phyloP scores from a whole-genome alignment of 2,888 invertebrate species.

The Amblyteles armatorius region DNA sequence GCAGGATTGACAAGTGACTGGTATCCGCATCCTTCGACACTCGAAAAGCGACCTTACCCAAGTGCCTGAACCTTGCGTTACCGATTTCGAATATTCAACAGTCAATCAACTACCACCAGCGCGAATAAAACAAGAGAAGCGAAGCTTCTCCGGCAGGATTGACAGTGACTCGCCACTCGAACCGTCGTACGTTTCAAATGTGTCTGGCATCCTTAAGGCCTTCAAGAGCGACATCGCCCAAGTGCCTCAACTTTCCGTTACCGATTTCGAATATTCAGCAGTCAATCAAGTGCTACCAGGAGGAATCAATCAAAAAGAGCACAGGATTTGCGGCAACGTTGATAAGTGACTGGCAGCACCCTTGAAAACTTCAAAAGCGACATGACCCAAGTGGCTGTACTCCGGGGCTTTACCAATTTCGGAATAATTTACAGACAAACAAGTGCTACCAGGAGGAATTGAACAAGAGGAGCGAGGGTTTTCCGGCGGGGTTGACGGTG shows the following conservation, averaged over 20 bases:
- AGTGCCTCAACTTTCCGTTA: not conserved
- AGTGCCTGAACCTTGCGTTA: not conserved
- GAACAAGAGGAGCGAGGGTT: not conserved
- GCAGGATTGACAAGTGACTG: not conserved
- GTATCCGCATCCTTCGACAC: not conserved
- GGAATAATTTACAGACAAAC: not conserved
- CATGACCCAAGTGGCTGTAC: not conserved
- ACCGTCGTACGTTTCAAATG: too few species aligned
- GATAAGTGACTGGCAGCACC: not conserved
- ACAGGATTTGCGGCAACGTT: not conserved
- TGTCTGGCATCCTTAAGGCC: not conserved
- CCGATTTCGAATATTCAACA: not conserved
- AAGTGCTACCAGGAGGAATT: slow-evolving; percentile 3
- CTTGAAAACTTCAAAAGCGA: not conserved
- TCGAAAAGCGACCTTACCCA: not conserved
- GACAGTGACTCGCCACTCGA: not conserved
- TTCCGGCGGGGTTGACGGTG: slow-evolving; percentile 27
- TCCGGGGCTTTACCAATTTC: not conserved
- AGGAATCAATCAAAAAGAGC: not conserved
- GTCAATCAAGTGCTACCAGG: not conserved
- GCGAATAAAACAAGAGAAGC: not conserved
- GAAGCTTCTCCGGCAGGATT: not conserved
- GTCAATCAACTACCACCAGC: not conserved
- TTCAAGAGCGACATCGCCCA: not conserved
- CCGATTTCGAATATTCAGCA: not conserved